phyloP scores from a whole-genome alignment of 2,797 vertebrate genomes.

The Periparus ater region DNA sequence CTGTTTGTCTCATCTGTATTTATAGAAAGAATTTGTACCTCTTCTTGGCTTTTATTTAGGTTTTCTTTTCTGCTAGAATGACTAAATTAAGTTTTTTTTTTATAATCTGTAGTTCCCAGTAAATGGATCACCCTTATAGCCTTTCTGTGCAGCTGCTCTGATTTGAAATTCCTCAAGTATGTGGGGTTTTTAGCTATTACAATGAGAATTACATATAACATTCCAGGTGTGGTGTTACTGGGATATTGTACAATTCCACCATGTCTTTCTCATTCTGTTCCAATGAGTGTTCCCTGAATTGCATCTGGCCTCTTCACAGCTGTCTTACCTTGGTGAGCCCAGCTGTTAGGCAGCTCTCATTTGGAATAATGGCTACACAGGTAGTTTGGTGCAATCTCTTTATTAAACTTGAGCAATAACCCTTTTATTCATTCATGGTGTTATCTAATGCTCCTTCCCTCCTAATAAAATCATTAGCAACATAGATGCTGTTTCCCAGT shows the following conservation, averaged over 20 bases:
- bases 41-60: not conserved
- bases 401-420: not conserved
- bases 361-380: not conserved
- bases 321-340: not conserved
- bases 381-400: not conserved
- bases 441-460: not conserved
- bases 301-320: not conserved
- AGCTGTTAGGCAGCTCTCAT: not conserved
- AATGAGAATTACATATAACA: not conserved
- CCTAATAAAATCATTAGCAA: not conserved
- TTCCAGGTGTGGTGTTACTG: not conserved
- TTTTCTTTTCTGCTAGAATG: not conserved
- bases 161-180: not conserved
- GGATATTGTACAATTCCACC: not conserved
- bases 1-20: not conserved
- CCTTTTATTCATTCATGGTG: not conserved
- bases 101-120: not conserved
- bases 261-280: not conserved
- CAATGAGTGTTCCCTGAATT: not conserved
- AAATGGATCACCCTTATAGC: not conserved
- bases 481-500: not conserved
- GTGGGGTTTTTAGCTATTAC: not conserved
- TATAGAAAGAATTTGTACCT: not conserved
- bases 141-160: not conserved
- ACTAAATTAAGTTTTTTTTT: not conserved